Base-by-base conservation (phyloP, 2,888 invertebrate species). In the Agriopis marginaria region DNA sequence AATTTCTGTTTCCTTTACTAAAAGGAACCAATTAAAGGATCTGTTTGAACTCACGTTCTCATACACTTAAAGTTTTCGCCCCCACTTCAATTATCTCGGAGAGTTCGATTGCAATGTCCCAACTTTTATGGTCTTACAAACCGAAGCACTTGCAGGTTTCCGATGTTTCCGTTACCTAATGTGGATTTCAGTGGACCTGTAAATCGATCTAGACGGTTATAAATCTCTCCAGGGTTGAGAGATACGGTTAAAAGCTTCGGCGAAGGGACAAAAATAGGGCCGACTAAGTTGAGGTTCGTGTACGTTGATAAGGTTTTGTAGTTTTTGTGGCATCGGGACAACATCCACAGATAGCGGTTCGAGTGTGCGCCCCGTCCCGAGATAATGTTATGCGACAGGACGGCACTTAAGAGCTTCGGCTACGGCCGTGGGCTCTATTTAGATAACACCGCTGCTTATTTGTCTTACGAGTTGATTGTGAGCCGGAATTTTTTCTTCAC, bases 201-300 rank as follows among this genome's bases (percentile, higher is more conserved):
- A 85, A 89, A 70, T 90, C 84, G 89, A 86, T 86, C 84, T 87
- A 86, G 86, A 84, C 86, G 82, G 87, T 87, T 88, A 90, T 93
- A 93, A 93, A 93, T 93, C 90, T 88, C 82, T 67, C 64, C 78
- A 81, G 83, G 84, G 83, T 81, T 83, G 86, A 83, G 87, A 85
- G 86, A 93, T 94, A 93, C 86, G 89, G 89, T 82, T 93, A 91
- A 93, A 92, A 93, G 93, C 90, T 87, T 90, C 88, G 86, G 76
- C 80, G 87, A 84, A 84, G 76, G 78, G 83, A 85, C 90, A 88
- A 91, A 92, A 92, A 91, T 91, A 89, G 87, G 89, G 78, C 86
- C 86, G 85, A 80, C 83, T 93, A 94, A 94, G 93, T 91, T 85
- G 86, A 90, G 89, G 91, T 92, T 88, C 92, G 89, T 94, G 94